A percentile compares a stretch with the other conserved stretches of the same genome.
phyloP scores from a whole-genome alignment of 1,140 invertebrate species.

The Cherax quadricarinatus region DNA sequence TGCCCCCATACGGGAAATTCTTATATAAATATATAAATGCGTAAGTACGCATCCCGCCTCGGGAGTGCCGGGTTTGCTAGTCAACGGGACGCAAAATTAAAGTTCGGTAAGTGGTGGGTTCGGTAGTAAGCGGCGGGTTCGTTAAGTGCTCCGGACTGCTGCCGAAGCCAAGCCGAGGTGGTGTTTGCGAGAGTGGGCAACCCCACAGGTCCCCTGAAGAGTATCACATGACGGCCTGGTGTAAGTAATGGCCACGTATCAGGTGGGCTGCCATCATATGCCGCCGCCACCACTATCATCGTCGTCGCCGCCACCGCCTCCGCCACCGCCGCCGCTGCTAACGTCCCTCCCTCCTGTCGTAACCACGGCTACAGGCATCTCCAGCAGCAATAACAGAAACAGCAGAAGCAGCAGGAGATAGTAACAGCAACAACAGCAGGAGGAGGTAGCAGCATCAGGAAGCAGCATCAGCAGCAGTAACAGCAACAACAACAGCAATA shows the following conservation, averaged over 20 bases:
- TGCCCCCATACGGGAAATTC: background rate
- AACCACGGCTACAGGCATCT: background rate
- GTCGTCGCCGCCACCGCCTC: background rate
- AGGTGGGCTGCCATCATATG: constrained; percentile 22
- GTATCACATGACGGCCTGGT: constrained; percentile 45
- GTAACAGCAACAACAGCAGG: too few species aligned
- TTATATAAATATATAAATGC: background rate
- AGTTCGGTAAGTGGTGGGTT: background rate
- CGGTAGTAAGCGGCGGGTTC: background rate
- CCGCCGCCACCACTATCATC: background rate
- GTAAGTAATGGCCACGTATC: constrained; percentile 54
- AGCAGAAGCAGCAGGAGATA: too few species aligned
- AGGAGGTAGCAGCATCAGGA: too few species aligned
- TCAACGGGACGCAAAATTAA: too few species aligned
- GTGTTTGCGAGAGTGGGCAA: background rate
- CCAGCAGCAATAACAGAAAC: background rate
- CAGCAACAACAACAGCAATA: too few species aligned
- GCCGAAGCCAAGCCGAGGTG: background rate
- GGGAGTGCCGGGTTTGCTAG: too few species aligned
- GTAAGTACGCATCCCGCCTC: too few species aligned
- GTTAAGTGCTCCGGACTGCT: too few species aligned
- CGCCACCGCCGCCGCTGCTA: background rate
- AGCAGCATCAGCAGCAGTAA: too few species aligned
- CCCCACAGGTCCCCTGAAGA: constrained; percentile 35
- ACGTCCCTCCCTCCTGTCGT: background rate